Conservation (phyloP, 2,113 vertebrate species). For the Prunella himalayana region DNA sequence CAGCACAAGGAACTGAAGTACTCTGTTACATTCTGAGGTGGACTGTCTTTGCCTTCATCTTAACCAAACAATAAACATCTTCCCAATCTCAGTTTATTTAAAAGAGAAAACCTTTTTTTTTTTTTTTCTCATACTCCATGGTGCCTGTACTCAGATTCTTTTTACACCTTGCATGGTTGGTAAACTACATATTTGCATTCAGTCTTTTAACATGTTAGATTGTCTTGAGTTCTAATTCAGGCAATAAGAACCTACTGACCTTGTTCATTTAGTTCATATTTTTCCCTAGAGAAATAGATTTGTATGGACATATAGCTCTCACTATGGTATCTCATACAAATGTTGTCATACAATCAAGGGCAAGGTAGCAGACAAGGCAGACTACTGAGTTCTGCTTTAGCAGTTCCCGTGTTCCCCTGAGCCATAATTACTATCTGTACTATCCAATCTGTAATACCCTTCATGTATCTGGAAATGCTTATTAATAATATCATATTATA, state of each 20-base stretch:
- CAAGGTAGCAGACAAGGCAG: neutral
- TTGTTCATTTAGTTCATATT: neutral
- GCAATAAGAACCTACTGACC: neutral
- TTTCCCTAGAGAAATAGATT: neutral
- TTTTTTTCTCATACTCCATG: neutral
- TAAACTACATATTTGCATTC: neutral
- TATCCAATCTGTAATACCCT: neutral
- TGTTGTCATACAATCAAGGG: neutral
- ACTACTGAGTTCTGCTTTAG: neutral
- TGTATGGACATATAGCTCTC: neutral
- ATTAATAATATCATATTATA: too few relatives aligned
- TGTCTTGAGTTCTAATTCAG: neutral
- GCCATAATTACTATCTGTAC: neutral
- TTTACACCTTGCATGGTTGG: neutral
- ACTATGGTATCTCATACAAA: neutral
- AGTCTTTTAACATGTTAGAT: neutral
- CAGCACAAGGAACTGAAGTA: neutral
- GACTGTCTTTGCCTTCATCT: neutral
- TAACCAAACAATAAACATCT: neutral
- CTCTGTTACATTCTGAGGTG: neutral
- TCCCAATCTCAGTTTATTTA: neutral
- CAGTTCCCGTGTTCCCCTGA: neutral
- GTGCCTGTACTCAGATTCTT: neutral
- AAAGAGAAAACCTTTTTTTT: neutral
- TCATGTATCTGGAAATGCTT: neutral